These are phyloP conservation scores for Eustalomyia histrio DNA, from an alignment of 2,888 invertebrate genomes.

Conservation along the genomic window DNA sequence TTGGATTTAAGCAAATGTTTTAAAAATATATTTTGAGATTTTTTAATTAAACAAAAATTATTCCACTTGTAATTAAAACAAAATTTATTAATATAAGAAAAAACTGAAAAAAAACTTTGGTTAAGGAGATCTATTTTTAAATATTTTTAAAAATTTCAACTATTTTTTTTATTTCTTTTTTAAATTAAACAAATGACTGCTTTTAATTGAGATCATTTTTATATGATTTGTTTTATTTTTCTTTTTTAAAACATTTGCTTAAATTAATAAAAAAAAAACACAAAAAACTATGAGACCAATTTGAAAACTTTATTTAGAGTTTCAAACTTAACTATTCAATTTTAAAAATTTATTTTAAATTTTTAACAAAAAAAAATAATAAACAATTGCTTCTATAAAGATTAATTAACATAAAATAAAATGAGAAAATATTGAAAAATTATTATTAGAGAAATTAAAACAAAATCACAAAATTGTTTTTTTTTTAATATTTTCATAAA, in stretches of 20 bases:
- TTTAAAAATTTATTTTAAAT: slow-evolving; percentile 26
- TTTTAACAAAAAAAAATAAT: slow-evolving; percentile 52
- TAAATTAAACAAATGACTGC: slow-evolving; percentile 51
- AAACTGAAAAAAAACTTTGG: slow-evolving; percentile 64
- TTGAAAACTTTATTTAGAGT: slow-evolving; percentile 73
- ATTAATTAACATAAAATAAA: slow-evolving; percentile 65
- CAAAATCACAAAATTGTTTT: slow-evolving; percentile 77
- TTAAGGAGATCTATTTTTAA: slow-evolving; percentile 59
- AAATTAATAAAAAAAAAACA: slow-evolving; percentile 63
- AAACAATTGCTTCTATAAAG: slow-evolving; percentile 63
- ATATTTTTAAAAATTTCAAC: slow-evolving; percentile 20
- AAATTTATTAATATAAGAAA: slow-evolving; percentile 12
- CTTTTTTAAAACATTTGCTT: slow-evolving; percentile 64
- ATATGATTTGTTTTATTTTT: slow-evolving; percentile 31
- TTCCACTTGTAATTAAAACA: slow-evolving; percentile 13
- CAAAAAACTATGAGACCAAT: slow-evolving; percentile 76
- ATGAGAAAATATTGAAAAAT: slow-evolving; percentile 55
- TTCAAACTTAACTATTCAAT: slow-evolving; percentile 56
- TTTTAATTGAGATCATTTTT: slow-evolving; percentile 47
- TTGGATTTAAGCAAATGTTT: slow-evolving; percentile 52
- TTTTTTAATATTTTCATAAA: slow-evolving; percentile 25
- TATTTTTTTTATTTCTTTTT: slow-evolving; percentile 28
- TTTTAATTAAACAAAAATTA: slow-evolving; percentile 32
- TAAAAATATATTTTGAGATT: not conserved
- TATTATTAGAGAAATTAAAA: slow-evolving; percentile 60